Base-by-base conservation (phyloP, 1,140 invertebrate genomes). In the Cotesia vestalis region DNA sequence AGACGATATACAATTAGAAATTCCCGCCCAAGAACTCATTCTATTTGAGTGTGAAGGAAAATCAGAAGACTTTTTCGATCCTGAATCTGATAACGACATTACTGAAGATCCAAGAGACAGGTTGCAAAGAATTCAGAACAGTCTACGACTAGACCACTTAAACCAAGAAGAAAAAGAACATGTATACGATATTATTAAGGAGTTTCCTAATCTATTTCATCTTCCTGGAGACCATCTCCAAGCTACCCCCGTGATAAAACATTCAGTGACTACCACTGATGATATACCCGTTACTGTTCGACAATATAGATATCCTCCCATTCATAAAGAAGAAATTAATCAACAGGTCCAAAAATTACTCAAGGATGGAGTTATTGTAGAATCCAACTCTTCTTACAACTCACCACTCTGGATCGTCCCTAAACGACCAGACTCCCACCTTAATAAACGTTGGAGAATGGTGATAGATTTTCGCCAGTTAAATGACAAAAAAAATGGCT, bases 21-120 rank as follows among this genome's bases (percentile, higher is more conserved):
- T 64, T 3, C 35, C 46, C 27, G 36, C 60, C 2, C 69, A 71
- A 60, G 60, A 35, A 71, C 5, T 52, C 11, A 53, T 63, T 14
- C 60, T 34, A 6, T 63, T 71, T 11, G 60, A 63, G 12, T 66
- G 52, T 12, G 11, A 55, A 4, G 52, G 9, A 12, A 64, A 35
- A 3, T 64, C 62, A 1, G 62, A 64, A 64, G 62, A 35, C 36
- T 64, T 64, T n/a, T 64, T 64, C 36, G 36, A 40, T 17, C 35
- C 36, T 2, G 36, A 40, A 12, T 9, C 27, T 14, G 36, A n/a
- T 12, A 55, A 12, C 12, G 52, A 55, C 3, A 12, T 55, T 55
- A 0, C 1, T n/a, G 12, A 55, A 55, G 52, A 55, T 12, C 4
- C 5, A 6, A 4, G 12, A 55, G 14, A 55, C 12, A 6, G 52